phyloP scores from a whole-genome alignment of 2,888 invertebrate genomes.

The Hypomecis punctinalis region DNA sequence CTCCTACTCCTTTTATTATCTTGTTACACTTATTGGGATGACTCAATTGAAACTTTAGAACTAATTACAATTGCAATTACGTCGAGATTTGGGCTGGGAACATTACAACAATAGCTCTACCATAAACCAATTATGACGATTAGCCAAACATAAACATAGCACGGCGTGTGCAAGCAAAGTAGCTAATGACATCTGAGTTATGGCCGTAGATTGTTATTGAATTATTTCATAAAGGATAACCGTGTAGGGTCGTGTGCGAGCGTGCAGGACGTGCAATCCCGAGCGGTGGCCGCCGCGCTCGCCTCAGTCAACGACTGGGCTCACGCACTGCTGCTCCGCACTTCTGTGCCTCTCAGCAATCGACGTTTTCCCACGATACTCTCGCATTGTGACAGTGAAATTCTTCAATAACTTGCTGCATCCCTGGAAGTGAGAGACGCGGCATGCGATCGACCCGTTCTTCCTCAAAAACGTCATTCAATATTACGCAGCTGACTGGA shows the following conservation, averaged over 20 bases:
- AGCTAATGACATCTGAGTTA: constrained; percentile 39
- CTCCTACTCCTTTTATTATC: too few species aligned
- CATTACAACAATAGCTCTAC: constrained; percentile 28
- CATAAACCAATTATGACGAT: constrained; percentile 31
- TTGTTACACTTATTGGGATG: neutral
- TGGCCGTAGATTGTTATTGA: constrained; percentile 39
- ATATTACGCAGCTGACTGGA: constrained; percentile 26
- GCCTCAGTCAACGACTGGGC: constrained; percentile 66
- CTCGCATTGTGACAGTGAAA: constrained; percentile 31
- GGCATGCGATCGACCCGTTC: constrained; percentile 31
- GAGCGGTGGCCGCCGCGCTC: constrained; percentile 48
- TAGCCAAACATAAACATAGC: constrained; percentile 29
- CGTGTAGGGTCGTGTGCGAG: constrained; percentile 59
- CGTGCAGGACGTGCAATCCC: constrained; percentile 69
- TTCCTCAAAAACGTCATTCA: constrained; percentile 17
- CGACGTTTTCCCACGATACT: constrained; percentile 12
- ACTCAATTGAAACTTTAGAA: constrained; percentile 17
- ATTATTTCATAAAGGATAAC: constrained; percentile 67
- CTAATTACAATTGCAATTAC: constrained; percentile 7
- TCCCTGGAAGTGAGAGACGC: constrained; percentile 14
- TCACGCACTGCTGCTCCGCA: constrained; percentile 57
- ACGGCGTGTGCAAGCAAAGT: constrained; percentile 31
- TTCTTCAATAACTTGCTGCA: constrained; percentile 12
- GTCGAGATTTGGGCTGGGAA: constrained; percentile 15
- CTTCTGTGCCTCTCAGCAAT: constrained; percentile 47